phyloP scores from a whole-genome alignment of 2,888 invertebrate species.

The Netelia virgata region DNA sequence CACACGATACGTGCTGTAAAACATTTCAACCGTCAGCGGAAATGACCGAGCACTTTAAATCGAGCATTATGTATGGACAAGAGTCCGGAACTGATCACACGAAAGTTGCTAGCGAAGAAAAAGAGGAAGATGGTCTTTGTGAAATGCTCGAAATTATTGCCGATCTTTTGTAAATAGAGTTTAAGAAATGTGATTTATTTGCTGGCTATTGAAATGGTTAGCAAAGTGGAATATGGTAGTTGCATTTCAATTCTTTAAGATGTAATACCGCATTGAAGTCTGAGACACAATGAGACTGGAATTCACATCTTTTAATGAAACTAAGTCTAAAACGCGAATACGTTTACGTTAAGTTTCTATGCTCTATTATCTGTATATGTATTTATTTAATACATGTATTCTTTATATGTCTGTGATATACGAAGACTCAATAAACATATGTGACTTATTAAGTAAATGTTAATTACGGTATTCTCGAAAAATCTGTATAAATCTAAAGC shows the following conservation, averaged over 20 bases:
- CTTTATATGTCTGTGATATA: neutral
- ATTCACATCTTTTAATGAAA: no score
- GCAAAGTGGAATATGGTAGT: no score
- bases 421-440: no score
- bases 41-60: conserved; percentile 25
- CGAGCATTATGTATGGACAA: conserved; percentile 31
- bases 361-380: neutral
- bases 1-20: conserved; percentile 37
- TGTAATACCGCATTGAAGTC: no score
- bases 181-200: neutral
- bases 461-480: no score
- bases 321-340: no score
- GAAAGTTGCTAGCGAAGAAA: conserved; percentile 12
- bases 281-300: no score
- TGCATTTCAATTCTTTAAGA: no score
- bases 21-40: conserved; percentile 25
- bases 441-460: no score
- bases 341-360: no score
- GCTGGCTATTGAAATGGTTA: neutral
- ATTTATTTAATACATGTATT: neutral
- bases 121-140: conserved; percentile 7
- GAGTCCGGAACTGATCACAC: neutral
- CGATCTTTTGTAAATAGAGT: neutral
- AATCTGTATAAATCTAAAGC: no score
- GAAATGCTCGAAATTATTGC: conserved; percentile 30